Base-by-base conservation (phyloP, 2,113 vertebrate species). In the Sylvicapra grimmia region DNA sequence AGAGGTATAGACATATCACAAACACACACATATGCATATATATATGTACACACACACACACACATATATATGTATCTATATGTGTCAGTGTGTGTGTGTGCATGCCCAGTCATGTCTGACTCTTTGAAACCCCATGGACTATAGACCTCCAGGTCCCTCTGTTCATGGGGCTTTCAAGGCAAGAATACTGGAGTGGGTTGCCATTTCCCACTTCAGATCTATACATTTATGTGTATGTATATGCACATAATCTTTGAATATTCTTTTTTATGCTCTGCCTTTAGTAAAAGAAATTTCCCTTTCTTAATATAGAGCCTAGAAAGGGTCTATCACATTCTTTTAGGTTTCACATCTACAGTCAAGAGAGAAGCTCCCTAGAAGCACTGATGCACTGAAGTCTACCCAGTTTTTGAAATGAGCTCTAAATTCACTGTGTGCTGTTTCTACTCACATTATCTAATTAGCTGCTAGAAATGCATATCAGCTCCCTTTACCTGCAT, bases 251-350 rank as follows among this genome's bases (percentile, higher is more conserved):
- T 12, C 49, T 68, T 92, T 82, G 51, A 80, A 85, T 96, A 65
- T 84, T 95, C 19, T 86, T 94, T 97, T 90, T 85, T 19, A 63
- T 91, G n/a, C 47, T 86, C 95, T 95, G 18, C 79, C 36, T 91
- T 53, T 61, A 85, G 85, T 83, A 82, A 97, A 97, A 93, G 6
- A 89, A 93, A 77, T 86, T 86, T 61, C 15, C 18, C 0, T 95
- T 88, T 95, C 18, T 94, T 85, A 91, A 36, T 86, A 59, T 63
- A 94, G 51, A 97, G 54, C 21, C 36, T 80, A 85, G 77, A 94
- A 93, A 94, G 53, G 91, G 9, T 94, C 94, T 92, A 94, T 95
- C 83, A 90, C 40, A 87, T 94, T 96, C 25, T 94, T 95, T 89
- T 87, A 72, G 40, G 47, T 94, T 93, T 12, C 25, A 68, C 68